Evolutionary conservation across 37 sponge, comb jelly and placozoan species (phyloP).

Genomic region (Theonella swinhoei): DNA sequence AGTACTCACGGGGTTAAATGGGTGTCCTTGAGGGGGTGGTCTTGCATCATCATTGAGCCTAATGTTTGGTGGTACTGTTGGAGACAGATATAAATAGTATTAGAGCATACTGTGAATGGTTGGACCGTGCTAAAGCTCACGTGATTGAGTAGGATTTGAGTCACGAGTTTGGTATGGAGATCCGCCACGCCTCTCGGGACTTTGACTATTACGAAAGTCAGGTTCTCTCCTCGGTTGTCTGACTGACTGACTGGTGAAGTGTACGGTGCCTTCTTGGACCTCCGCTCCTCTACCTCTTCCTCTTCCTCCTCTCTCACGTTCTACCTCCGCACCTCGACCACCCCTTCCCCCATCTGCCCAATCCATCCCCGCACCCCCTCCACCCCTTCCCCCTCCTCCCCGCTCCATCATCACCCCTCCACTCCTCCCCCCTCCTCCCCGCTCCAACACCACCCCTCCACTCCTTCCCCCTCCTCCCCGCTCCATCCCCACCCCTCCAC

Average conservation of each 20-base stretch:
- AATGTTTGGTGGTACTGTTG: background rate
- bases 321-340: background rate
- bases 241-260: background rate
- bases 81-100: no score
- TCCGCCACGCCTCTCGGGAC: background rate
- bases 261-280: no score
- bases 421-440: background rate
- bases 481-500: background rate
- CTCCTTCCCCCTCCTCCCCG: background rate
- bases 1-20: constrained; percentile 23
- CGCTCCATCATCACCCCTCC: background rate
- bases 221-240: background rate
- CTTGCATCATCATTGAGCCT: background rate
- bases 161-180: background rate
- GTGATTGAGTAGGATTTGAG: background rate
- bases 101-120: no score
- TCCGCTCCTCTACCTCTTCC: background rate
- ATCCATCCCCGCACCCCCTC: constrained; percentile 1
- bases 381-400: background rate
- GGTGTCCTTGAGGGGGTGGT: constrained; percentile 24
- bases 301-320: constrained; percentile 3
- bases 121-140: background rate
- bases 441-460: background rate
- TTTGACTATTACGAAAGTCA: background rate
- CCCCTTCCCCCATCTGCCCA: background rate